A percentile compares a stretch with the other conserved stretches of the same genome.
Evolutionary conservation across 2,797 vertebrate species (phyloP).

Genomic region (Vireo griseus): DNA sequence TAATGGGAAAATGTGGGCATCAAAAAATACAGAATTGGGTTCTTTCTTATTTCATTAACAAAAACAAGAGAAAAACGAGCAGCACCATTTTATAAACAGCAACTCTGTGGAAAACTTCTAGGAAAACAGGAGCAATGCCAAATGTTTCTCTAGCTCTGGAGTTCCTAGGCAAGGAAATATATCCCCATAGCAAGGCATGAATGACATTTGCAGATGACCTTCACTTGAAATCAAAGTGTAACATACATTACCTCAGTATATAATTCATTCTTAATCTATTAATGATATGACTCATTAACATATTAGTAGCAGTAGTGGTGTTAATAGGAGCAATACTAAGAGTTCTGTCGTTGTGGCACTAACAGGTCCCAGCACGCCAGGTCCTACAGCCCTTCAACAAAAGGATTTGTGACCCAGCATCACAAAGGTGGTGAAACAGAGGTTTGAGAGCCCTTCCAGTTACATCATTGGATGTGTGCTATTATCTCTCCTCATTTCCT

Average conservation of each 20-base stretch:
- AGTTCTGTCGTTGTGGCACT: not conserved
- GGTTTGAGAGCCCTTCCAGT: not conserved
- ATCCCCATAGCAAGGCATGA: not conserved
- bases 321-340: slow-evolving; percentile 8
- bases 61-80: not conserved
- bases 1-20: not conserved
- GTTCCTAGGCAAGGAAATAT: not conserved
- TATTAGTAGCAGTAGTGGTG: not conserved
- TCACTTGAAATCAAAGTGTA: not conserved
- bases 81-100: not conserved
- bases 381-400: not conserved
- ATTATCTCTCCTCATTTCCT: not conserved
- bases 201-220: slow-evolving; percentile 5
- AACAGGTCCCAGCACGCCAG: not conserved
- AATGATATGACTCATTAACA: slow-evolving; percentile 42
- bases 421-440: not conserved
- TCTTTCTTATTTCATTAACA: not conserved
- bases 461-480: not conserved
- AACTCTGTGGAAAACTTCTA: slow-evolving; percentile 3
- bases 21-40: not conserved
- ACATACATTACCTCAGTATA: not conserved
- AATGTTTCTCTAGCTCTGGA: not conserved
- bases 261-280: slow-evolving; percentile 52
- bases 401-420: slow-evolving; percentile 6
- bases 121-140: slow-evolving; percentile 28